These are phyloP conservation scores for Gadus chalcogrammus DNA, from an alignment of 2,113 vertebrate species.

Conservation along the genomic window DNA sequence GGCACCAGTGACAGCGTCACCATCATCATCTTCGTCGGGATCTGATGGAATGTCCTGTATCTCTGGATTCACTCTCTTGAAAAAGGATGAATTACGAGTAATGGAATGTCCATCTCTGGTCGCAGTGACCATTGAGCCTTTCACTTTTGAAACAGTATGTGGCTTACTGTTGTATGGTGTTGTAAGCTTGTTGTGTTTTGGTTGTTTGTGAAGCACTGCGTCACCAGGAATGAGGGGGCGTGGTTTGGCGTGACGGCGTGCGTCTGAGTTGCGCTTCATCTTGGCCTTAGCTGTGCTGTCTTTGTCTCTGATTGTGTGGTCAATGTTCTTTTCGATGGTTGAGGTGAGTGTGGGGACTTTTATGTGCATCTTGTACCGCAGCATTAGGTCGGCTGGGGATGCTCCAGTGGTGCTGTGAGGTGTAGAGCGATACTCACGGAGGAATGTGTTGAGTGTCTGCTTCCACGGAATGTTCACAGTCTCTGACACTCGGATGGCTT, in stretches of 20 bases:
- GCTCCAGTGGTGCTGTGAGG: constrained; percentile 23
- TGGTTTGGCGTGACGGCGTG: constrained; percentile 6
- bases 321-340: not conserved
- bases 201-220: constrained; percentile 13
- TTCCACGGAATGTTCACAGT: constrained; percentile 15
- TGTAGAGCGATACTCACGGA: constrained; percentile 21
- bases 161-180: constrained; percentile 13
- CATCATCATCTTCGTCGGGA: no score
- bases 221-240: constrained; percentile 4
- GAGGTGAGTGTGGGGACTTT: constrained; percentile 2
- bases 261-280: constrained; percentile 10
- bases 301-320: not conserved
- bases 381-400: constrained; percentile 10
- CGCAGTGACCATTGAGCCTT: constrained; percentile 20
- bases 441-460: constrained; percentile 14
- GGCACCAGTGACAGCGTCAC: no score
- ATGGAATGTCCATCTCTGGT: not conserved
- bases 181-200: constrained; percentile 13
- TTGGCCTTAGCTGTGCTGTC: constrained; percentile 12
- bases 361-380: constrained; percentile 12
- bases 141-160: constrained; percentile 1
- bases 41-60: not conserved
- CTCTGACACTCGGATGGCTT: constrained; percentile 4
- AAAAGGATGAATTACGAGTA: constrained; percentile 18
- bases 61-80: constrained; percentile 1